Base-by-base conservation (phyloP, 1,140 invertebrate species). In the Drosophila ananassae region DNA sequence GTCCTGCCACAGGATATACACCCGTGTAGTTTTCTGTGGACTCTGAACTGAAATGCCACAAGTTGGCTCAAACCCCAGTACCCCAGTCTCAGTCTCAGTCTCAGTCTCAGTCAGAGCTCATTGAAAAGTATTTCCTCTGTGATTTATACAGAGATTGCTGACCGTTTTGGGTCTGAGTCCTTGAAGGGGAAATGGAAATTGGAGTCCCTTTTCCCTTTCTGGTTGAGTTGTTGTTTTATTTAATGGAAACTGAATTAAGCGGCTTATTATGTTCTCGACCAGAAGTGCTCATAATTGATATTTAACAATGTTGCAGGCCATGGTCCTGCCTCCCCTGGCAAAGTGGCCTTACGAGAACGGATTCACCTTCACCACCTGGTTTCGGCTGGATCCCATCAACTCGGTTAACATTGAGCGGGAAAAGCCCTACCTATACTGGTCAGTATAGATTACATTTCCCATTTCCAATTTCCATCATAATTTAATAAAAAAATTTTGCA, bases 281-380 rank as follows among this genome's bases (percentile, higher is more conserved):
- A 48, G 39, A n/a, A 41, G n/a, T 22, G 37, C 12, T 9, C 24
- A 59, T 60, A 60, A 55, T 58, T 54, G 46, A 24, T 34, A 28
- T 57, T 17, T 41, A 51, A 39, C 21, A 9, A 8, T 44, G 21
- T 34, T 54, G 37, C 92, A 98, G 98, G 98, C 98, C 48, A 95
- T 99, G 85, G 97, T 99, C 12, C 93, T 99, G 83, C 98, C 99
- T 46, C 99, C 99, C 12, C 93, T 99, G 82, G 97, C 98, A 32
- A 96, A 97, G 91, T 99, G 98, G 98, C 99, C 99, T 0, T 98
- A 99, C 92, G 98, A 99, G 93, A 99, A 97, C 93, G 99, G 99
- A 47, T 99, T 99, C 94, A 99, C 99, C 50, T 99, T 99, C 92
- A 98, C 97, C 78, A 99, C 98, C 72, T 99, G 99, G 99, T 98